These are phyloP conservation scores for Drosophila azteca DNA, from an alignment of 1,140 invertebrate genomes.

Conservation along the genomic window DNA sequence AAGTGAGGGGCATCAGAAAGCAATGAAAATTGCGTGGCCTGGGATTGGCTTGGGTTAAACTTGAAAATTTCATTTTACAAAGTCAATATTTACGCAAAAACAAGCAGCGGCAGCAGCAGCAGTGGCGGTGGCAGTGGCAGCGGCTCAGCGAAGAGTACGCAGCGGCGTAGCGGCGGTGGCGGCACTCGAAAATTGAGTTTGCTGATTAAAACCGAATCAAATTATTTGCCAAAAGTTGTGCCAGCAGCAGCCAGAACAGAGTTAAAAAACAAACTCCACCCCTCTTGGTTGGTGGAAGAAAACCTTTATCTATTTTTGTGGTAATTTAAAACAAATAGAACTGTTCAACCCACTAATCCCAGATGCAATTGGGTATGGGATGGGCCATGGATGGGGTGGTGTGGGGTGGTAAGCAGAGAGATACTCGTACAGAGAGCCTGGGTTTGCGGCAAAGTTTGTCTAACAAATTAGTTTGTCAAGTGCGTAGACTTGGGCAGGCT, in stretches of 20 bases:
- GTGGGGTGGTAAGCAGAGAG: not conserved
- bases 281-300: conserved; percentile 18
- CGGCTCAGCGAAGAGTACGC: not conserved
- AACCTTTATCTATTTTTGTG: conserved; percentile 78
- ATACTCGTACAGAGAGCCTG: conserved; percentile 14
- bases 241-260: conserved; percentile 12
- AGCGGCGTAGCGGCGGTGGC: too few species aligned
- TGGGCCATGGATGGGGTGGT: conserved; percentile 6
- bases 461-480: conserved; percentile 80
- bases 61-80: conserved; percentile 83
- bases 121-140: not conserved
- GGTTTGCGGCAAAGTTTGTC: conserved; percentile 60
- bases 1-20: not conserved
- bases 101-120: conserved; percentile 31
- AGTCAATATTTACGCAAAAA: conserved; percentile 77
- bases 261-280: conserved; percentile 26
- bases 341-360: conserved; percentile 46
- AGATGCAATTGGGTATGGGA: conserved; percentile 25
- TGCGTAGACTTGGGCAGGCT: conserved; percentile 52
- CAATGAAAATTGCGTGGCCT: conserved; percentile 44
- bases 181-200: conserved; percentile 64
- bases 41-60: conserved; percentile 70
- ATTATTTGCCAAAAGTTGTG: conserved; percentile 70
- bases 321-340: conserved; percentile 82
- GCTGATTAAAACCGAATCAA: conserved; percentile 83